Conservation (phyloP, 2,113 vertebrate genomes). For the Nycticebus coucang region DNA sequence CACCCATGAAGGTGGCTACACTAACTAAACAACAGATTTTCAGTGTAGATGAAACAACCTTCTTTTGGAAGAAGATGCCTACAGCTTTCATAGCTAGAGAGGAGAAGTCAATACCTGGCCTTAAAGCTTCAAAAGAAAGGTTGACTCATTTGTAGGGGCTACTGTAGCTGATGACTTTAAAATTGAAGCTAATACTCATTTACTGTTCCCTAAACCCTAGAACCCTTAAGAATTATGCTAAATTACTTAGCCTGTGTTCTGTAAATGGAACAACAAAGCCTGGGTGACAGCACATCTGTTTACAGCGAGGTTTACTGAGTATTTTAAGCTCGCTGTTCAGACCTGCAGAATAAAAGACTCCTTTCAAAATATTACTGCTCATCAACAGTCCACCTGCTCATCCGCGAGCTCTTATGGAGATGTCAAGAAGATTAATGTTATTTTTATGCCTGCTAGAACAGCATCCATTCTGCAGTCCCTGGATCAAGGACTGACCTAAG, state of each 20-base stretch:
- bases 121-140: neutral
- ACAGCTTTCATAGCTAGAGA: neutral
- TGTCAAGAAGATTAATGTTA: neutral
- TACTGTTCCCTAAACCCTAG: neutral
- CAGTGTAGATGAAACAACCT: neutral
- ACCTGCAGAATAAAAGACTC: neutral
- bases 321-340: neutral
- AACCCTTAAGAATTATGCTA: neutral
- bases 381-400: neutral
- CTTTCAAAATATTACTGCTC: neutral
- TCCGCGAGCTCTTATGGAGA: neutral
- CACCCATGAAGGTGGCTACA: neutral
- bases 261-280: neutral
- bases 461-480: neutral
- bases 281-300: neutral
- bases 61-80: neutral
- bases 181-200: neutral
- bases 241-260: neutral
- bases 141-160: neutral
- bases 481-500: neutral
- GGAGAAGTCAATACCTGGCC: neutral
- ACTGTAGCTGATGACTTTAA: neutral
- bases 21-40: neutral
- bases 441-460: neutral
- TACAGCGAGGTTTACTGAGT: neutral